phyloP scores from a whole-genome alignment of 2,888 invertebrate genomes.

The Agrochola litura region DNA sequence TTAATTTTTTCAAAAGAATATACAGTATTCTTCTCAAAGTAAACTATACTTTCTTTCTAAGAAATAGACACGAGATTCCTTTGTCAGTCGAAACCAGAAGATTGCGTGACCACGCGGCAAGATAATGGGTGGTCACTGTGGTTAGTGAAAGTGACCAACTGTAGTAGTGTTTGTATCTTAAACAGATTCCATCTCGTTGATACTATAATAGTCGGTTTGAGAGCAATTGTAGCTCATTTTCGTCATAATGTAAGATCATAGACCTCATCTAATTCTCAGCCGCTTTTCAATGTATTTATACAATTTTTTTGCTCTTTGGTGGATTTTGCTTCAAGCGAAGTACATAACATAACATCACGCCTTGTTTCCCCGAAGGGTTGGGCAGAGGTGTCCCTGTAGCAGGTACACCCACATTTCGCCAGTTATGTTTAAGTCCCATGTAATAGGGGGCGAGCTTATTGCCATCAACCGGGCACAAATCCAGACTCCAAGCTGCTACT shows the following conservation, averaged over 20 bases:
- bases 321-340: background rate
- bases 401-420: too few relatives aligned
- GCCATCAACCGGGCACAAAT: too few relatives aligned
- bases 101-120: conserved; percentile 73
- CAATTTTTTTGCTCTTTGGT: background rate
- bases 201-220: conserved; percentile 2
- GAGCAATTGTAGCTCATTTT: conserved; percentile 5
- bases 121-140: conserved; percentile 60
- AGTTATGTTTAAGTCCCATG: too few relatives aligned
- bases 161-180: conserved; percentile 49
- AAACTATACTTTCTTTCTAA: background rate
- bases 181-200: conserved; percentile 53
- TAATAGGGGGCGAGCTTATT: too few relatives aligned
- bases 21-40: rapidly evolving
- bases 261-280: background rate
- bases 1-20: background rate
- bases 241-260: background rate
- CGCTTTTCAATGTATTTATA: background rate
- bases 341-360: too few relatives aligned
- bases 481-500: too few relatives aligned
- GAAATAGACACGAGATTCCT: conserved; percentile 12
- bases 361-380: too few relatives aligned
- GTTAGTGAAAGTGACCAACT: conserved; percentile 74
- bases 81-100: conserved; percentile 31
- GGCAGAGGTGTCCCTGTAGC: too few relatives aligned